phyloP scores from a whole-genome alignment of 2,797 vertebrate genomes.

The Cossypha caffra region DNA sequence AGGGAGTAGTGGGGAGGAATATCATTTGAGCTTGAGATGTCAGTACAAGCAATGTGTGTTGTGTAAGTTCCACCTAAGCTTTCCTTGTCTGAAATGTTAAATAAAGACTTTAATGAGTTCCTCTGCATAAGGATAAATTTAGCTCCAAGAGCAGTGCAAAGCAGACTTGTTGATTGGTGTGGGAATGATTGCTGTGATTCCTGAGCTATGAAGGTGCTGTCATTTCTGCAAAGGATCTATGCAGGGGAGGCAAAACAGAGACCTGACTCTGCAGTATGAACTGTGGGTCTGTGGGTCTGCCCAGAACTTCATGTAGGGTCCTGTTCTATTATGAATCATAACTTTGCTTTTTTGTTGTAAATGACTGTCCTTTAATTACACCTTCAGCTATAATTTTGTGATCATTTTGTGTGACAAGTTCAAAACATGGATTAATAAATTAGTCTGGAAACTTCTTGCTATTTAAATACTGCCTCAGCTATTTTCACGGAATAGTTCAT shows the following conservation, averaged over 20 bases:
- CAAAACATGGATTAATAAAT: background rate
- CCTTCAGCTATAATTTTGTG: background rate
- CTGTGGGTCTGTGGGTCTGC: background rate
- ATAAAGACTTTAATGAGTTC: background rate
- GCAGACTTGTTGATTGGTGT: background rate
- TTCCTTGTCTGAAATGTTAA: background rate
- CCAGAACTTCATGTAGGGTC: background rate
- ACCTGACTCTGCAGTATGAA: background rate
- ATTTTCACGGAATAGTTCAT: background rate
- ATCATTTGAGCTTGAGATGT: background rate
- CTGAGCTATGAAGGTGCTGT: background rate
- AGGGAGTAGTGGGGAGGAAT: background rate
- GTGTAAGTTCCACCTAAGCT: background rate
- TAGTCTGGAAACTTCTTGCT: background rate
- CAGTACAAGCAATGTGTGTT: background rate
- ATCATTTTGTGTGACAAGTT: background rate
- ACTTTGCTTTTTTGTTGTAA: background rate
- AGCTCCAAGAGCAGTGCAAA: background rate
- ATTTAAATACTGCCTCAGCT: background rate
- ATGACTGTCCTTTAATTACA: background rate
- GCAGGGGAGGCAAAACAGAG: background rate
- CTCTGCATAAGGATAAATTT: constrained; percentile 19
- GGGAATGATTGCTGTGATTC: constrained; percentile 19
- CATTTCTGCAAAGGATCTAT: background rate
- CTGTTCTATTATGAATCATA: background rate